Percentiles rank a stretch among this genome's conserved stretches.
phyloP scores from a whole-genome alignment of 2,797 vertebrate genomes.

The Sylvia borin region DNA sequence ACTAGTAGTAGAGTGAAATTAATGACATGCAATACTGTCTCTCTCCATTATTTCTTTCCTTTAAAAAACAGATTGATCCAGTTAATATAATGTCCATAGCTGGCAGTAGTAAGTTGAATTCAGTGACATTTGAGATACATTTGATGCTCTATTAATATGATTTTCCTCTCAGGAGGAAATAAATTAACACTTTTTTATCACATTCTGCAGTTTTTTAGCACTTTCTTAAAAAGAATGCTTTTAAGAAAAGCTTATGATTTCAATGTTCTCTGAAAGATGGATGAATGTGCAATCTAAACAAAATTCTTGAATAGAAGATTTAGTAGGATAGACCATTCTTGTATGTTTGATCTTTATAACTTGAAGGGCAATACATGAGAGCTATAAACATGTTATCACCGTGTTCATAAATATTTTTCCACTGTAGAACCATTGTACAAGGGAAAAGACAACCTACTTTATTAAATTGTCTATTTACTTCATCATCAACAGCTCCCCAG shows the following conservation, averaged over 20 bases:
- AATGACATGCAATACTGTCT: not conserved
- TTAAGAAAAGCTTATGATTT: not conserved
- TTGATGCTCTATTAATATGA: not conserved
- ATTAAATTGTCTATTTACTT: not conserved
- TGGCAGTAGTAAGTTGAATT: not conserved
- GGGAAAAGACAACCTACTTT: not conserved
- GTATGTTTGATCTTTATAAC: not conserved
- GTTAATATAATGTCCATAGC: not conserved
- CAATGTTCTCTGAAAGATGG: not conserved
- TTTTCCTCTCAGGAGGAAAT: not conserved
- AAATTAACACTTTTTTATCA: not conserved
- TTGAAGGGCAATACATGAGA: not conserved
- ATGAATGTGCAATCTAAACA: not conserved
- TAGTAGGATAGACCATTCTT: not conserved
- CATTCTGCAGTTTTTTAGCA: not conserved
- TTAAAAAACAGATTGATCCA: not conserved
- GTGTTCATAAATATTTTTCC: not conserved
- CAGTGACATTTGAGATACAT: not conserved
- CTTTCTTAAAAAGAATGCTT: not conserved
- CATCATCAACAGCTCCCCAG: not conserved
- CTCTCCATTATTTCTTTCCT: not conserved
- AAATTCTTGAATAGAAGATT: not conserved
- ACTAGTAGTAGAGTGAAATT: not conserved
- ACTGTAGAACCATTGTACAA: not conserved
- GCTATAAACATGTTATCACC: not conserved